Conservation (phyloP, 2,888 invertebrate species). For the Hemaris fuciformis region DNA sequence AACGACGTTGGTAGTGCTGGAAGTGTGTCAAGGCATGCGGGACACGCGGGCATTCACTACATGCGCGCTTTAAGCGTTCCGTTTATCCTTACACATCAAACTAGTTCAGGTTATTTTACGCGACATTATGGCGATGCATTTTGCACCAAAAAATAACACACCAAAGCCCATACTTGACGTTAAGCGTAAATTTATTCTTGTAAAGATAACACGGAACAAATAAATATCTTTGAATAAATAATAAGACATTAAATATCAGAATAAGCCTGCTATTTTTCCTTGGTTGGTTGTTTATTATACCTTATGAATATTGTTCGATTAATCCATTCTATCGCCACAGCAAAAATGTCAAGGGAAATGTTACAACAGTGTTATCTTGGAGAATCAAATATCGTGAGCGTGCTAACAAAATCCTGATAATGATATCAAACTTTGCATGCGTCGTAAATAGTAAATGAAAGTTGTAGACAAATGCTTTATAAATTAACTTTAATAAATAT, state of each 20-base stretch:
- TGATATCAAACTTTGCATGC: background rate
- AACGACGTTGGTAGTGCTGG: conserved; percentile 14
- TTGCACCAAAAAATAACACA: background rate
- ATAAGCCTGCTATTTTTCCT: background rate
- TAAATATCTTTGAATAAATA: too few species aligned
- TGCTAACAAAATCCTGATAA: conserved; percentile 15
- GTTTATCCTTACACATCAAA: conserved; percentile 1
- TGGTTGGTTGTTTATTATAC: background rate
- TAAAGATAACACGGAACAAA: background rate
- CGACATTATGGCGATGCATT: background rate
- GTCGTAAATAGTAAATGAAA: background rate
- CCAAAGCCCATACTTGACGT: background rate
- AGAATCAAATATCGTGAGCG: background rate
- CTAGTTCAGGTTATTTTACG: background rate
- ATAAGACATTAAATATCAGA: background rate
- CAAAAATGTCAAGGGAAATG: conserved; percentile 10
- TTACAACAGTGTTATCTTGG: background rate
- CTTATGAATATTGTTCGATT: background rate
- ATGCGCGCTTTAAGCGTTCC: background rate
- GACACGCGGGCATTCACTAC: conserved; percentile 43
- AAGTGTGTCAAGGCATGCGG: conserved; percentile 66
- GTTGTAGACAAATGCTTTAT: too few species aligned
- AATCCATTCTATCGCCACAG: background rate
- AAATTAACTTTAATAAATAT: too few species aligned
- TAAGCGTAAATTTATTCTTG: background rate